phyloP scores from a whole-genome alignment of 2,888 invertebrate genomes.

The Melieria crassipennis region DNA sequence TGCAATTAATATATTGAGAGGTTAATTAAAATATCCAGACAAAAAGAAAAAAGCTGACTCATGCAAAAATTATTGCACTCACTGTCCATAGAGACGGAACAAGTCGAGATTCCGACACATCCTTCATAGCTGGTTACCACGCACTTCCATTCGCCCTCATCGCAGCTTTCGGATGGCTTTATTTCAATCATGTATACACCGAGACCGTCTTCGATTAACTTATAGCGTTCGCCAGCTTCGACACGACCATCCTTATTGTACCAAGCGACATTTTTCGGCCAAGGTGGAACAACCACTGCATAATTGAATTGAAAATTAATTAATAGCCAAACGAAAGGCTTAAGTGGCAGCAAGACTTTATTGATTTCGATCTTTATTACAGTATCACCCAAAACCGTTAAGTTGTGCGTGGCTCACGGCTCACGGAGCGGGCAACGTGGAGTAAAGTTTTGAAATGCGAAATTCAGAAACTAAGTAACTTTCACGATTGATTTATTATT shows the following conservation, averaged over 20 bases:
- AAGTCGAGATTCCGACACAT: constrained; percentile 78
- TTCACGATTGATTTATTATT: too few species aligned
- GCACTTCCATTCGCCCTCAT: constrained; percentile 92
- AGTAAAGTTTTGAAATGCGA: neutral
- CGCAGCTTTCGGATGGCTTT: constrained; percentile 78
- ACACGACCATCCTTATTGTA: constrained; percentile 85
- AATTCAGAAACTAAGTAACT: too few species aligned
- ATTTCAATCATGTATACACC: constrained; percentile 84
- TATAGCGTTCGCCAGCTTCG: constrained; percentile 76
- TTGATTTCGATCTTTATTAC: neutral
- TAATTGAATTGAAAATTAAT: neutral
- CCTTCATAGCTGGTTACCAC: constrained; percentile 82
- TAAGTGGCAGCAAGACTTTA: too few species aligned
- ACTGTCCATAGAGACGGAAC: constrained; percentile 82
- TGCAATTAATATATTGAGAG: constrained; percentile 55
- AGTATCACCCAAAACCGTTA: too few species aligned
- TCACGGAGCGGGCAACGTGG: too few species aligned
- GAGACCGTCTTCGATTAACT: constrained; percentile 81
- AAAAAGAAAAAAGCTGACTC: neutral
- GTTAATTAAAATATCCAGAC: neutral
- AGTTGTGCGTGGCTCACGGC: too few species aligned
- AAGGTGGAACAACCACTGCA: constrained; percentile 83
- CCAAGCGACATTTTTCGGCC: constrained; percentile 86
- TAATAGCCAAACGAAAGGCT: too few species aligned
- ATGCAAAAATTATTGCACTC: constrained; percentile 56